Percentiles rank a stretch among this genome's conserved stretches.
Conservation (phyloP, 1,140 invertebrate genomes). For the Cydia strobilella region DNA sequence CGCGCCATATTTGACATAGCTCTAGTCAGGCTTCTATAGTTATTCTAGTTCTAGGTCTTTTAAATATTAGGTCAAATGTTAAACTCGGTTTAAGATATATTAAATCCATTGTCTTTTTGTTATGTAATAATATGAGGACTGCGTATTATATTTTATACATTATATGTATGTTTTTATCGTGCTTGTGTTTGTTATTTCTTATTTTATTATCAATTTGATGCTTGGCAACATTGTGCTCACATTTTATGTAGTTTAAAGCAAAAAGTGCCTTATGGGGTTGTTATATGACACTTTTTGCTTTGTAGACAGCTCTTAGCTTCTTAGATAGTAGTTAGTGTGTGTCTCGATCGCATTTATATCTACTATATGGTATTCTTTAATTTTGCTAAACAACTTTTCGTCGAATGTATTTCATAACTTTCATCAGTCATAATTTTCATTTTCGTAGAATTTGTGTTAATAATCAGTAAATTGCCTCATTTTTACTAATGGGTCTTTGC, state of each 20-base stretch:
- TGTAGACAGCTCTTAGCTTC: slow-evolving; percentile 70
- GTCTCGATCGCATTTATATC: slow-evolving; percentile 44
- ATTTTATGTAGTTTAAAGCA: slow-evolving; percentile 66
- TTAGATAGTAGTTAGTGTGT: slow-evolving; percentile 67
- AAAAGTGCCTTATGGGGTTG: slow-evolving; percentile 50
- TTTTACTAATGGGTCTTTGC: too few relatives aligned
- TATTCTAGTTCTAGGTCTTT: not conserved
- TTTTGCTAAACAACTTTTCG: slow-evolving; percentile 5
- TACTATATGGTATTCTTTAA: slow-evolving; percentile 18
- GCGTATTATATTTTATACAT: slow-evolving; percentile 43
- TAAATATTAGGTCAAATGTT: slow-evolving; percentile 4
- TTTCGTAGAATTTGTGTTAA: not conserved
- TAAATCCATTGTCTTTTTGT: not conserved
- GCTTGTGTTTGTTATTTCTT: slow-evolving; percentile 72
- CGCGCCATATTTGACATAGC: too few relatives aligned
- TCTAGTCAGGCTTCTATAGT: too few relatives aligned
- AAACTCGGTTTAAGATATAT: not conserved
- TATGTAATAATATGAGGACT: slow-evolving; percentile 25
- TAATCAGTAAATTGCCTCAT: too few relatives aligned
- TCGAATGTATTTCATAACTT: not conserved
- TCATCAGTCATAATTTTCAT: not conserved
- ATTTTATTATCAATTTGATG: slow-evolving; percentile 79
- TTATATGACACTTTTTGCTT: slow-evolving; percentile 64
- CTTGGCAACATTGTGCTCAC: slow-evolving; percentile 80
- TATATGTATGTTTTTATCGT: slow-evolving; percentile 61